These are phyloP conservation scores for Acipenser oxyrinchus DNA, from an alignment of 2,797 vertebrate species.

Conservation along the genomic window DNA sequence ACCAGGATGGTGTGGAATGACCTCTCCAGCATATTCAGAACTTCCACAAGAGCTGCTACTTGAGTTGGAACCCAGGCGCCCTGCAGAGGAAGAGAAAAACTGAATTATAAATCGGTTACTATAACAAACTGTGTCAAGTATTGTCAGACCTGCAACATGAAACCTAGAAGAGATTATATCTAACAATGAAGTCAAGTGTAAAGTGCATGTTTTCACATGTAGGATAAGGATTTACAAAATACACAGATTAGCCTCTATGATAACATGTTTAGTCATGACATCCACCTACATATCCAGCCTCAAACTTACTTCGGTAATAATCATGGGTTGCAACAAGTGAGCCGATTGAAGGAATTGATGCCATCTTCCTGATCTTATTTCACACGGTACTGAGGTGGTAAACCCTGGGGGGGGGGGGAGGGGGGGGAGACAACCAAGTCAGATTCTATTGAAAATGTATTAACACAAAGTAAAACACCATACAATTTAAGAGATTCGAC, in stretches of 20 bases:
- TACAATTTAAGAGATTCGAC: too few relatives aligned
- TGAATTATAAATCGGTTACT: too few relatives aligned
- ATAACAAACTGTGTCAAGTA: background rate
- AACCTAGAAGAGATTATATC: background rate
- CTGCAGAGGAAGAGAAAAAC: slow-evolving; percentile 42
- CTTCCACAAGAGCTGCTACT: slow-evolving; percentile 88
- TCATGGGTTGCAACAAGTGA: slow-evolving; percentile 88
- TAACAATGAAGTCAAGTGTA: too few relatives aligned
- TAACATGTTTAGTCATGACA: too few relatives aligned
- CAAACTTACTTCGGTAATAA: slow-evolving; percentile 82
- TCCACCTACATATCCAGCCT: too few relatives aligned
- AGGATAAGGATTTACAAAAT: too few relatives aligned
- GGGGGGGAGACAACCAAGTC: background rate
- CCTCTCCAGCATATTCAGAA: slow-evolving; percentile 77
- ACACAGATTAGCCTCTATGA: too few relatives aligned
- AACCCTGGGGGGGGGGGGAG: slow-evolving; percentile 34
- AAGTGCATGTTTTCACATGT: too few relatives aligned
- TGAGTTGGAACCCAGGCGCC: slow-evolving; percentile 86
- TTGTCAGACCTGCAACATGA: background rate
- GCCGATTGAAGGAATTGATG: slow-evolving; percentile 85
- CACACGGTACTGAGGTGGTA: slow-evolving; percentile 40
- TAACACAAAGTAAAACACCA: too few relatives aligned
- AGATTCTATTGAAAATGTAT: too few relatives aligned
- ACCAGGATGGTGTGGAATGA: slow-evolving; percentile 83
- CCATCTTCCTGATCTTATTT: slow-evolving; percentile 61